Percentiles rank a stretch among this genome's conserved stretches.
Evolutionary conservation across 2,797 vertebrate species (phyloP).

Genomic region (Propithecus perrieri): DNA sequence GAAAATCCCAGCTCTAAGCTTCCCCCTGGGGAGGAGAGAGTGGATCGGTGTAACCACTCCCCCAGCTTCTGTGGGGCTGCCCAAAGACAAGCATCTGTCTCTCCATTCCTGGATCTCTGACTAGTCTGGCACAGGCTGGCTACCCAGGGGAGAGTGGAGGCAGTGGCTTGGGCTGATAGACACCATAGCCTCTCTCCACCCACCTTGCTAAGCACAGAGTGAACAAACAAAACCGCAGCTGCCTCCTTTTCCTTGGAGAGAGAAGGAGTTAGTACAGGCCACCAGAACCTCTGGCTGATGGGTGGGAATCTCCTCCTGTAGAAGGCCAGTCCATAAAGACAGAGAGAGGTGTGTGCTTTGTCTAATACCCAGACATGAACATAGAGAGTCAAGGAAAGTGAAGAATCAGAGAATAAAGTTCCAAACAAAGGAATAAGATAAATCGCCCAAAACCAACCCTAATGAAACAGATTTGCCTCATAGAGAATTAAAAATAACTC

Average conservation of each 20-base stretch:
- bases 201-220: not conserved
- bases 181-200: too few relatives aligned
- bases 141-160: not conserved
- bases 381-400: not conserved
- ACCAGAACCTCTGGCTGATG: not conserved
- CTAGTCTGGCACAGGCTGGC: not conserved
- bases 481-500: not conserved
- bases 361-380: not conserved
- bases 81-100: not conserved
- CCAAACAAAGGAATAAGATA: not conserved
- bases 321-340: not conserved
- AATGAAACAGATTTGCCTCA: not conserved
- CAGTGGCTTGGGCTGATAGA: not conserved
- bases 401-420: not conserved
- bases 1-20: not conserved
- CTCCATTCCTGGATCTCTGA: not conserved
- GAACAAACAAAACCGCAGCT: not conserved
- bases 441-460: not conserved
- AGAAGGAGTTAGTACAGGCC: not conserved
- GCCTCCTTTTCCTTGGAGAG: not conserved
- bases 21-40: not conserved
- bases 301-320: not conserved
- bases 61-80: not conserved
- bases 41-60: not conserved
- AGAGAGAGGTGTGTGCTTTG: not conserved